Conservation (phyloP, 2,797 vertebrate genomes). For the Pangasius krempfi region DNA sequence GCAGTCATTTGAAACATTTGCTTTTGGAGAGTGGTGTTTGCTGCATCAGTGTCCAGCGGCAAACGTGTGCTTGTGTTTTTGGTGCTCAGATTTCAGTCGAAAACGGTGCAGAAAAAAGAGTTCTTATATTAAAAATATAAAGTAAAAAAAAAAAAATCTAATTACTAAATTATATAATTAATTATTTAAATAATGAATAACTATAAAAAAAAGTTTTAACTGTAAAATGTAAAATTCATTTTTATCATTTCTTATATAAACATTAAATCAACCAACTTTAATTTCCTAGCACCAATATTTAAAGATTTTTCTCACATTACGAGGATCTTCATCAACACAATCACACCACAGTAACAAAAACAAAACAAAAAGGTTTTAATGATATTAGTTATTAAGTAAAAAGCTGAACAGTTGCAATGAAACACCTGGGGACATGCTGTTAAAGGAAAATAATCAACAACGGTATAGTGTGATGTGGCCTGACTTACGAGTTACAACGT, state of each 20-base stretch:
- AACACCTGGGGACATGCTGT: background rate
- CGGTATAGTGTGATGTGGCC: background rate
- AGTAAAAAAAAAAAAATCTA: background rate
- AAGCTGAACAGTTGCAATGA: background rate
- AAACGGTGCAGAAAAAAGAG: background rate
- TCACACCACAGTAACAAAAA: background rate
- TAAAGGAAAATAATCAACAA: background rate
- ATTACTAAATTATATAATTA: background rate
- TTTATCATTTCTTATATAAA: background rate
- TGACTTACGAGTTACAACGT: background rate
- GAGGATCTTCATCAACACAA: background rate
- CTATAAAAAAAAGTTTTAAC: background rate
- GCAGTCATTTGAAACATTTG: constrained; percentile 74
- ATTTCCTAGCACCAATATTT: background rate
- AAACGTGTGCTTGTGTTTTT: background rate
- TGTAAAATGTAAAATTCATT: background rate
- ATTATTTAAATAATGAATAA: background rate
- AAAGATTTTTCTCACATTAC: background rate
- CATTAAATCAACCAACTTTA: background rate
- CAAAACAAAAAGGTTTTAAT: background rate
- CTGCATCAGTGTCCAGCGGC: constrained; percentile 61
- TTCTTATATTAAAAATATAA: background rate
- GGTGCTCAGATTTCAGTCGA: background rate
- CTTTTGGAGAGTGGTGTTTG: constrained; percentile 62
- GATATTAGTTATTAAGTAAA: background rate